Evolutionary conservation across 2,797 vertebrate genomes (phyloP), one percentile per base, ranked within the genome.

Genomic region (Hypotaenidia okinawae): DNA sequence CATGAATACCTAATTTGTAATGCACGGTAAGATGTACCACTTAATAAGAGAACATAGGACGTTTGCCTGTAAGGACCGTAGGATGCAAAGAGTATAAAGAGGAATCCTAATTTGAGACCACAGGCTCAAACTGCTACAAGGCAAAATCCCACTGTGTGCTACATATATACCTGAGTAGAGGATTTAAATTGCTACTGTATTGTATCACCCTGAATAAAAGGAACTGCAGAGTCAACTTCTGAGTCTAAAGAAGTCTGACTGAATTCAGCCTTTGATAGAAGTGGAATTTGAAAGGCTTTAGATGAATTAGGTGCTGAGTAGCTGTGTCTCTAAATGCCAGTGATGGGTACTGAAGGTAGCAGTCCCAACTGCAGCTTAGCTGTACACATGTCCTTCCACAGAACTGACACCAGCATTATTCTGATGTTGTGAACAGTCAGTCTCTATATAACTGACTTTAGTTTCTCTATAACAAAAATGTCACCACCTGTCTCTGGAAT

Each of bases 301-400:
- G 16, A 30, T 43, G 19, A 70, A 41, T 49, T n/a, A 23, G 15
- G 2, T 62, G 11, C 7, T 41, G 22, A 61, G 17, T 27, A 62
- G 13, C 11, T 52, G 13, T 57, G 22, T 73, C 47, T 32, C 25
- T 70, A 84, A 58, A 49, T 51, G 27, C 5, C 21, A 32, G 28
- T 39, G 25, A 14, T 68, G 22, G 45, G 4, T 15, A 79, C 30
- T 84, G 15, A 45, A 62, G 19, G 18, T 11, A 77, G 19, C 14
- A 39, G 10, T 35, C 22, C 10, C 57, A 84, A n/a, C 10, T 58
- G 14, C 22, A 27, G 19, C 55, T 84, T 70, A 74, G 66, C 25
- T 21, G 6, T 7, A 11, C 0, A 2, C 19, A 51, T 49, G 7
- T 41, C 21, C 5, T 45, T 74, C 32, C 33, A 62, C 12, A 5